phyloP scores from a whole-genome alignment of 1,140 invertebrate species.

The Oscheius sp. region DNA sequence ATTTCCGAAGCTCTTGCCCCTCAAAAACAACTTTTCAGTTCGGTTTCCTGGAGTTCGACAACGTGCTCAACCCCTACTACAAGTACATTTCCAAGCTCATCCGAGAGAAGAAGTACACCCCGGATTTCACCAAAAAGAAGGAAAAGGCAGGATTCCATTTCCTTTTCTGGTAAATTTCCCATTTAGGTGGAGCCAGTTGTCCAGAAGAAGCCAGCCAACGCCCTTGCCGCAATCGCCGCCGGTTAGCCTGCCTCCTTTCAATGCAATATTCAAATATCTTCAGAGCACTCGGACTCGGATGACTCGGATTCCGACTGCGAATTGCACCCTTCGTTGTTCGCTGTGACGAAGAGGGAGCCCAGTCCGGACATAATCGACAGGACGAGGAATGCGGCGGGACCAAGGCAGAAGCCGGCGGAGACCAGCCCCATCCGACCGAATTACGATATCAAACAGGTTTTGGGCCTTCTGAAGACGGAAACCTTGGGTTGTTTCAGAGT shows the following conservation, averaged over 20 bases:
- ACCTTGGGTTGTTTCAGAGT: conserved; percentile 31
- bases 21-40: conserved; percentile 77
- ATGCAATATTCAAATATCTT: conserved; percentile 1
- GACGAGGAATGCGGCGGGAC: not conserved
- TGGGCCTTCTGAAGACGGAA: not conserved
- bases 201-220: conserved; percentile 5
- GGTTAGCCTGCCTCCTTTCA: conserved; percentile 18
- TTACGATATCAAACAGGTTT: conserved; percentile 3
- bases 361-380: conserved; percentile 4
- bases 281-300: conserved; percentile 18
- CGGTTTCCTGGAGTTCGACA: conserved; percentile 83
- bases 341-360: conserved; percentile 1
- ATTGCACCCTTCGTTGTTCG: conserved; percentile 43
- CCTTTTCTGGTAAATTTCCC: conserved; percentile 14
- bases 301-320: conserved; percentile 46
- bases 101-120: conserved; percentile 74
- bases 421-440: not conserved
- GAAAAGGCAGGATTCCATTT: conserved; percentile 1
- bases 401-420: conserved; percentile 5
- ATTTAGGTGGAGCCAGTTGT: not conserved
- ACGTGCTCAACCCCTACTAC: conserved; percentile 83
- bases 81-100: conserved; percentile 77
- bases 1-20: no score
- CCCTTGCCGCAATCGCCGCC: conserved; percentile 28
- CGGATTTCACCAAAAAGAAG: conserved; percentile 42